phyloP scores from a whole-genome alignment of 2,797 vertebrate species.

The Leuciscus waleckii region DNA sequence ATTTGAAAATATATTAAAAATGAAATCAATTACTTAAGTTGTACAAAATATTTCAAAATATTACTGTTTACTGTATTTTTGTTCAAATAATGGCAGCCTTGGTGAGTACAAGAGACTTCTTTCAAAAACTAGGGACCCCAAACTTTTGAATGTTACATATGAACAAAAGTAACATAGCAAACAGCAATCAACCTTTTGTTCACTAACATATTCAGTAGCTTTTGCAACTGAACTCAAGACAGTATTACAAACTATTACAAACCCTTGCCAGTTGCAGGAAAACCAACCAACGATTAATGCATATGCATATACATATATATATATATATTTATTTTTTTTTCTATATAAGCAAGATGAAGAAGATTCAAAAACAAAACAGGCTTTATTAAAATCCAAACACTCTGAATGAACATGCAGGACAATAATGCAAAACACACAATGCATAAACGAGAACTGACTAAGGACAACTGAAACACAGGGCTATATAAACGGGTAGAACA shows the following conservation, averaged over 20 bases:
- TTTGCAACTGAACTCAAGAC: background rate
- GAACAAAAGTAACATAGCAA: background rate
- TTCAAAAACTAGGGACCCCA: background rate
- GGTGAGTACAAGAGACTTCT: background rate
- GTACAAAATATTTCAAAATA: no score
- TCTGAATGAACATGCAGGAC: background rate
- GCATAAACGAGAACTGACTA: background rate
- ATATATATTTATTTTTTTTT: background rate
- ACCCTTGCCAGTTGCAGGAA: background rate
- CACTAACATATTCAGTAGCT: background rate
- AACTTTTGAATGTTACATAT: background rate
- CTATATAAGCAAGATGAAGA: background rate
- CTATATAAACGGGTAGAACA: background rate
- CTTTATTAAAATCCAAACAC: background rate
- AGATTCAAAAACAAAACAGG: background rate
- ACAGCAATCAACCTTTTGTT: background rate
- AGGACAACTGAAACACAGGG: background rate
- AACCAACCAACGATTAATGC: no score
- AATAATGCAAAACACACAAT: background rate
- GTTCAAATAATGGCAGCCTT: background rate
- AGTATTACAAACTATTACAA: background rate
- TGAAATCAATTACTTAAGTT: no score
- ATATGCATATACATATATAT: no score
- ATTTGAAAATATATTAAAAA: no score
- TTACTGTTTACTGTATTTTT: background rate